phyloP scores from a whole-genome alignment of 2,113 vertebrate species.

The Tiliqua scincoides region DNA sequence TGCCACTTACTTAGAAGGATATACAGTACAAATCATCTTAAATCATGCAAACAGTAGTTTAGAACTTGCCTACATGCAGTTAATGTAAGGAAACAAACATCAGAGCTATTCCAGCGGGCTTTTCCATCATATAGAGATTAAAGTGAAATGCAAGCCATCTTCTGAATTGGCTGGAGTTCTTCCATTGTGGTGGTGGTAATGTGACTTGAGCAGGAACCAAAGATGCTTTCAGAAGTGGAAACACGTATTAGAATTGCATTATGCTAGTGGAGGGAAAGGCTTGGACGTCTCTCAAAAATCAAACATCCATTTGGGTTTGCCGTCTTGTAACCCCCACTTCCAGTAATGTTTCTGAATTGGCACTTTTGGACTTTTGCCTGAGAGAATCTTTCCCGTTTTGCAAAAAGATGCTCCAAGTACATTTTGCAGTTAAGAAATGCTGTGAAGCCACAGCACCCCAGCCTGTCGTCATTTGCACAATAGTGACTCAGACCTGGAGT shows the following conservation, averaged over 20 bases:
- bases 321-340: background rate
- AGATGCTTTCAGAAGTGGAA: constrained; percentile 5
- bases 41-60: background rate
- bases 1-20: background rate
- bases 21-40: background rate
- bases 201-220: background rate
- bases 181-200: background rate
- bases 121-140: constrained; percentile 1
- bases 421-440: background rate
- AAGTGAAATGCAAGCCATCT: constrained; percentile 9
- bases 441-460: background rate
- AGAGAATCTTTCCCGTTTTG: background rate
- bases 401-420: background rate
- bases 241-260: constrained; percentile 5
- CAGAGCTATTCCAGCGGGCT: background rate
- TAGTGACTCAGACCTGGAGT: background rate
- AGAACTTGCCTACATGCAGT: background rate
- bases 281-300: constrained; percentile 6
- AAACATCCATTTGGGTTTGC: constrained; percentile 14
- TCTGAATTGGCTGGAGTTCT: accelerated
- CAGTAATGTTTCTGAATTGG: background rate
- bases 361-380: constrained; percentile 5
- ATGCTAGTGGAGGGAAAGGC: background rate
- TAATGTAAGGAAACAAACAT: background rate
- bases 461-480: background rate